Evolutionary conservation across 2,888 invertebrate genomes (phyloP).

Genomic region (Amphiduros pacificus): DNA sequence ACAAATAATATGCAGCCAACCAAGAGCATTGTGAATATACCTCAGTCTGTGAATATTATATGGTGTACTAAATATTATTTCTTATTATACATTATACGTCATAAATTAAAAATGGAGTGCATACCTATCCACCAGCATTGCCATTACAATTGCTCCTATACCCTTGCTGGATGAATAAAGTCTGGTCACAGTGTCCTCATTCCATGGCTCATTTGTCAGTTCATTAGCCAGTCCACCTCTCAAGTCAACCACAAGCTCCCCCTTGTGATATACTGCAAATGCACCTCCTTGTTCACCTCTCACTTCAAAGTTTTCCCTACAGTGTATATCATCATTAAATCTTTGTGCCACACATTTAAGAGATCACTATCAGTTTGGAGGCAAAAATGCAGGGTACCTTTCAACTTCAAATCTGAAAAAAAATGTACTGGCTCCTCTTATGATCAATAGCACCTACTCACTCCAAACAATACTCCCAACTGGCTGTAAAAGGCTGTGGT

Average conservation of each 20-base stretch:
- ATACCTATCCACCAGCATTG: slow-evolving; percentile 53
- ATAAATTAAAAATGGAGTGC: not conserved
- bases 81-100: not conserved
- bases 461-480: too few species aligned
- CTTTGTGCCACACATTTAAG: too few species aligned
- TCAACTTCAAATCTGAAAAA: too few species aligned
- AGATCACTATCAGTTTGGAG: too few species aligned
- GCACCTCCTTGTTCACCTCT: slow-evolving; percentile 33
- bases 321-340: too few species aligned
- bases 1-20: too few species aligned
- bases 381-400: too few species aligned
- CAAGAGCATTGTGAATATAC: not conserved
- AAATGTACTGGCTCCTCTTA: too few species aligned
- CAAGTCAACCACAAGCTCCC: slow-evolving; percentile 43
- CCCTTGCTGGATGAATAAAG: slow-evolving; percentile 42
- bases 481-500: too few species aligned
- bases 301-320: not conserved
- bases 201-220: slow-evolving; percentile 38
- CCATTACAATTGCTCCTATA: slow-evolving; percentile 40
- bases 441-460: too few species aligned
- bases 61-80: not conserved
- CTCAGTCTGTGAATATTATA: not conserved
- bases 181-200: slow-evolving; percentile 38
- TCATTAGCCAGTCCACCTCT: slow-evolving; percentile 51
- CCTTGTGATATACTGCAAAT: slow-evolving; percentile 45